phyloP scores from a whole-genome alignment of 2,888 invertebrate species.

The Idaea biselata region DNA sequence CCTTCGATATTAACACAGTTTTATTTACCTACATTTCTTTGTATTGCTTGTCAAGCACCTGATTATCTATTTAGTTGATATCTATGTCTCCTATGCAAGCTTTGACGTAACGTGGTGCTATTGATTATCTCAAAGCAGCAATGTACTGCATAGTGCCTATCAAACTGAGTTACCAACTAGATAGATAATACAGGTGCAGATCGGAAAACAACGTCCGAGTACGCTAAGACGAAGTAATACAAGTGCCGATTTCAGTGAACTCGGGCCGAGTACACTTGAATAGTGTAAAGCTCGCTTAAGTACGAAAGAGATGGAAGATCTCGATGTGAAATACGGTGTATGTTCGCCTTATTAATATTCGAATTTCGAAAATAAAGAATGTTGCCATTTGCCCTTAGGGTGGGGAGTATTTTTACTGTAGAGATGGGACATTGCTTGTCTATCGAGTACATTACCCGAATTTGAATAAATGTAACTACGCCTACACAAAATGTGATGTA shows the following conservation, averaged over 20 bases:
- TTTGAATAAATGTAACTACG: no score
- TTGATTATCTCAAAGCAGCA: no score
- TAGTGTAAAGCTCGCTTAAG: neutral
- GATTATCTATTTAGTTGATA: no score
- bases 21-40: no score
- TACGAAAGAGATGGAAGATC: slow-evolving; percentile 15
- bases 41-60: no score
- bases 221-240: neutral
- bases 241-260: neutral
- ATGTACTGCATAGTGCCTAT: no score
- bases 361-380: slow-evolving; percentile 78
- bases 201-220: neutral
- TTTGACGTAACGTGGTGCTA: no score
- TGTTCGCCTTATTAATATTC: slow-evolving; percentile 77
- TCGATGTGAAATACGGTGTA: slow-evolving; percentile 75
- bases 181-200: no score
- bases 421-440: slow-evolving; percentile 31
- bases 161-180: no score
- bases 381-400: slow-evolving; percentile 68
- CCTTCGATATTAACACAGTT: no score
- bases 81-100: no score
- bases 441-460: slow-evolving; percentile 10
- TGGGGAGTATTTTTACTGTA: slow-evolving; percentile 58
- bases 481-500: no score
- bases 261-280: neutral